These are phyloP conservation scores for Barnardius zonarius DNA, from an alignment of 2,113 vertebrate genomes.

Conservation along the genomic window DNA sequence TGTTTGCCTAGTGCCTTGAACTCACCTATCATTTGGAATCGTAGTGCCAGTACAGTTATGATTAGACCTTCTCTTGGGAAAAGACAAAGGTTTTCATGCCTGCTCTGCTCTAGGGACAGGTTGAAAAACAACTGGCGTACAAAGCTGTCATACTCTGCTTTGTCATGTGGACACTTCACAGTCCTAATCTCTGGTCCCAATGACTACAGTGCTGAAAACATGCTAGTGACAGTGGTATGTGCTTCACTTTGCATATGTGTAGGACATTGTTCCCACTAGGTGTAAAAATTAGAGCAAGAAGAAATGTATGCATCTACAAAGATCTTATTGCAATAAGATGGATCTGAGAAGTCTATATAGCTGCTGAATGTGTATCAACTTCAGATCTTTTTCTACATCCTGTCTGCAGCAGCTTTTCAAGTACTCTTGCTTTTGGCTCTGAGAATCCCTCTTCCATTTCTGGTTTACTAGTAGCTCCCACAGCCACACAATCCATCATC, in stretches of 20 bases:
- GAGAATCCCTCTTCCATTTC: background rate
- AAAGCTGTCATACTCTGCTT: background rate
- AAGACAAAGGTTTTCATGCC: background rate
- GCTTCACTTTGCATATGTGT: background rate
- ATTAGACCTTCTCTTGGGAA: background rate
- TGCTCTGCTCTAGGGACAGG: background rate
- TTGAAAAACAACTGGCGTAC: background rate
- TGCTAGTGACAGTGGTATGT: background rate
- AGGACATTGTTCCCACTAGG: background rate
- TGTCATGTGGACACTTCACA: background rate
- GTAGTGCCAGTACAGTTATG: background rate
- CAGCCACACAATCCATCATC: background rate
- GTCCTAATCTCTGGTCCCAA: background rate
- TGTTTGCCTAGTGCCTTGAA: background rate
- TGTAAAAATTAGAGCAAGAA: background rate
- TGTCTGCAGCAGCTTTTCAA: background rate
- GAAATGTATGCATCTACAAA: background rate
- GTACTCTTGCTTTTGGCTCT: background rate
- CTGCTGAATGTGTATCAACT: background rate
- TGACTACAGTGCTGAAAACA: background rate
- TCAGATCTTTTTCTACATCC: background rate
- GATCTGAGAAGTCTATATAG: background rate
- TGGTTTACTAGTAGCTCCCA: background rate
- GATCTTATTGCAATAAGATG: background rate
- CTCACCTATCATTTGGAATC: background rate